phyloP scores from a whole-genome alignment of 2,113 vertebrate species.

The Alaudala cheleensis region DNA sequence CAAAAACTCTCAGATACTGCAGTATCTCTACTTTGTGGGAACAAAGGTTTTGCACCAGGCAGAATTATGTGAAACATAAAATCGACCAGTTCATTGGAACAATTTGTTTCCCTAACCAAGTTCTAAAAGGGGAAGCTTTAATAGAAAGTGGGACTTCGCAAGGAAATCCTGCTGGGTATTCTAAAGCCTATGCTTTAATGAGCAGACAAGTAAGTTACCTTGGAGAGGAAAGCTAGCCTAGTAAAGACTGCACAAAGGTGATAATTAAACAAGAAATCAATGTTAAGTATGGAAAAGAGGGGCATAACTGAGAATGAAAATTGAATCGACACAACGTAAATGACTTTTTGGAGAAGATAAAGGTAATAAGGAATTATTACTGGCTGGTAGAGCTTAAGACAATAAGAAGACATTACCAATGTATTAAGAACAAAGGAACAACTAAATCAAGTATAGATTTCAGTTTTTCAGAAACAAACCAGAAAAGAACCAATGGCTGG shows the following conservation, averaged over 20 bases:
- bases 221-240: constrained; percentile 26
- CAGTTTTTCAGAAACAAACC: neutral
- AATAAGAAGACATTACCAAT: constrained; percentile 3
- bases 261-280: constrained; percentile 65
- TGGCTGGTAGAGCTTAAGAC: neutral
- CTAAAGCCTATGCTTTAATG: constrained; percentile 45
- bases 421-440: constrained; percentile 22
- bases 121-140: constrained; percentile 31
- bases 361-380: constrained; percentile 30
- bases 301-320: constrained; percentile 27
- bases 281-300: constrained; percentile 47
- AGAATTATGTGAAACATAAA: neutral
- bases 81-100: neutral
- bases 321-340: constrained; percentile 25
- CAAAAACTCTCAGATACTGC: neutral
- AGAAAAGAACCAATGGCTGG: neutral
- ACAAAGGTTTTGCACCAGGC: neutral
- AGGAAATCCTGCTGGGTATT: constrained; percentile 49
- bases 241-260: constrained; percentile 40
- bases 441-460: constrained; percentile 29
- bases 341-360: neutral
- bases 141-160: constrained; percentile 37
- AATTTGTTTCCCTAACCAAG: neutral
- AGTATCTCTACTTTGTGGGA: neutral
- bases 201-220: constrained; percentile 43